Conservation (phyloP, 2,888 invertebrate species). For the Schizaphis graminum region DNA sequence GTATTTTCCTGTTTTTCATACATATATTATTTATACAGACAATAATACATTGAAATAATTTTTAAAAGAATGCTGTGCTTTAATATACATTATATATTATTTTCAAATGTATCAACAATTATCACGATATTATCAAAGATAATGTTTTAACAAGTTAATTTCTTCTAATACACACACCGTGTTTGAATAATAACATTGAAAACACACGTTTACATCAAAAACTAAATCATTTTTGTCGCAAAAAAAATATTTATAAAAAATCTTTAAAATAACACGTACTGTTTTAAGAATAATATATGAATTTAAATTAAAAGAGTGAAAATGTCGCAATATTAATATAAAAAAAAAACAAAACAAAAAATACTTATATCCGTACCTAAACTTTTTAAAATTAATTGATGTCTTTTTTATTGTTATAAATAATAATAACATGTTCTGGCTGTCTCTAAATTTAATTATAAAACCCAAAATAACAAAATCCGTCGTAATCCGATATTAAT, state of each 20-base stretch:
- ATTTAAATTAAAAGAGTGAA: background rate
- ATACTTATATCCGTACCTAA: background rate
- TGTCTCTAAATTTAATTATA: background rate
- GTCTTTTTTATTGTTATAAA: background rate
- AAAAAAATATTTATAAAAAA: background rate
- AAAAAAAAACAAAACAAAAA: too few relatives aligned
- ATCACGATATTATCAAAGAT: background rate
- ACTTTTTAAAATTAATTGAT: background rate
- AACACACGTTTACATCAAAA: background rate
- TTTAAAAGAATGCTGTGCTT: background rate
- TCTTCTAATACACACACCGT: background rate
- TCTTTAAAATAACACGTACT: background rate
- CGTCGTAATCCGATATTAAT: constrained; percentile 38
- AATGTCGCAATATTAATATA: background rate
- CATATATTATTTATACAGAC: background rate
- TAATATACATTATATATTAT: background rate
- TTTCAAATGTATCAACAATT: background rate
- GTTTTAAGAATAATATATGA: background rate
- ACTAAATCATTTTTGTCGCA: background rate
- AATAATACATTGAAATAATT: background rate
- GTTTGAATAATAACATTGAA: background rate
- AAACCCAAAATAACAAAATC: constrained; percentile 3
- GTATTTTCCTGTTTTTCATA: background rate
- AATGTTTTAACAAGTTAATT: background rate
- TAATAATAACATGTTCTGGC: background rate